Conservation (phyloP, 1,140 invertebrate species). For the Bathynomus jamesi region DNA sequence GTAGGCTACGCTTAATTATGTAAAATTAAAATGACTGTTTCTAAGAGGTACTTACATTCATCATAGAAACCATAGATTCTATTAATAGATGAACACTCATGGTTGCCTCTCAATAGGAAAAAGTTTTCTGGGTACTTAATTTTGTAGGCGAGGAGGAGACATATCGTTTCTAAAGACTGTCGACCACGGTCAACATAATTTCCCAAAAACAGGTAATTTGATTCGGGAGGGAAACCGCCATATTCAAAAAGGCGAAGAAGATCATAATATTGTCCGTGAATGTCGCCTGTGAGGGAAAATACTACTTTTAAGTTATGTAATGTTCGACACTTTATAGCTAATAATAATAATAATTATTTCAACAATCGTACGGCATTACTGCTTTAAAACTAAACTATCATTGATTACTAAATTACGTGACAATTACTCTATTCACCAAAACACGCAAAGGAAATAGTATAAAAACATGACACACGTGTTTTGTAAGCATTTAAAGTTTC, state of each 20-base stretch:
- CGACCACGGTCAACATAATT: slow-evolving; percentile 77
- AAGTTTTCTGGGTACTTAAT: slow-evolving; percentile 95
- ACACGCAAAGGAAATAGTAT: no score
- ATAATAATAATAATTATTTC: neutral
- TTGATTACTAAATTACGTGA: neutral
- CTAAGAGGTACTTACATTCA: slow-evolving; percentile 62
- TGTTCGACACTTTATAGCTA: neutral
- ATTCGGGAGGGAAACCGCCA: slow-evolving; percentile 99
- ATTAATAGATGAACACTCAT: slow-evolving; percentile 81
- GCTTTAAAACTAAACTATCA: neutral
- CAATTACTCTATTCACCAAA: no score
- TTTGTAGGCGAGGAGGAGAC: slow-evolving; percentile 82
- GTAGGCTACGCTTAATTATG: no score
- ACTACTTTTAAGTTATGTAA: neutral
- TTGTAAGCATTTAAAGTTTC: no score
- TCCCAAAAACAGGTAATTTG: slow-evolving; percentile 97
- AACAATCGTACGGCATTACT: neutral
- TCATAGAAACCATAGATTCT: slow-evolving; percentile 96
- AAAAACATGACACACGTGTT: no score
- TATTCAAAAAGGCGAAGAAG: slow-evolving; percentile 96
- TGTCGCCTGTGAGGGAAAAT: slow-evolving; percentile 57
- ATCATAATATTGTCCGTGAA: slow-evolving; percentile 99
- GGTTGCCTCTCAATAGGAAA: slow-evolving; percentile 73
- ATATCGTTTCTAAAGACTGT: slow-evolving; percentile 57
- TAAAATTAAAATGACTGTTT: no score